These are phyloP conservation scores for Yponomeuta malinellus DNA, from an alignment of 2,888 invertebrate species.

Conservation along the genomic window DNA sequence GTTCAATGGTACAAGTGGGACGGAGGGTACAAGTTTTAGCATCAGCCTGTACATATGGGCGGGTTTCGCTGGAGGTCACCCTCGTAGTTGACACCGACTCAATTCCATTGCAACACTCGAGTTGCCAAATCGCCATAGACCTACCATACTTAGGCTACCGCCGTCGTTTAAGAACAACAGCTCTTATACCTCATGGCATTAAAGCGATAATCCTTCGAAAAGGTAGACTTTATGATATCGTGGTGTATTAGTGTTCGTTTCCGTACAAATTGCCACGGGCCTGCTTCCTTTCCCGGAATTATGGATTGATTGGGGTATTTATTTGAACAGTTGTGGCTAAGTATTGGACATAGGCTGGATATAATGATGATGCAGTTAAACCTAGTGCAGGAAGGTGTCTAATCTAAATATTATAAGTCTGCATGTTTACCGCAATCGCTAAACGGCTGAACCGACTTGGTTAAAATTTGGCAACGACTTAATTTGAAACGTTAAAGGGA, in stretches of 20 bases:
- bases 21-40: neutral
- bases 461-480: too few species aligned
- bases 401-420: too few species aligned
- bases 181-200: too few species aligned
- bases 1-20: too few species aligned
- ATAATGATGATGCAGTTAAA: too few species aligned
- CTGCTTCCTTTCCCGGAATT: neutral
- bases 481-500: too few species aligned
- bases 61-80: slow-evolving; percentile 2
- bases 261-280: neutral
- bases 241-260: slow-evolving; percentile 17
- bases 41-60: slow-evolving; percentile 40
- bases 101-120: slow-evolving; percentile 47
- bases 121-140: slow-evolving; percentile 47
- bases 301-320: neutral
- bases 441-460: too few species aligned
- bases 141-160: neutral
- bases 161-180: neutral
- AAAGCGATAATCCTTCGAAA: too few species aligned
- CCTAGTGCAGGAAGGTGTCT: too few species aligned
- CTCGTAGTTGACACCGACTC: slow-evolving; percentile 12
- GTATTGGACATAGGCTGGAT: neutral
- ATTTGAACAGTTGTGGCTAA: neutral
- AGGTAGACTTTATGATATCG: too few species aligned
- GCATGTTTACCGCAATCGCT: too few species aligned